Evolutionary conservation across 2,797 vertebrate species (phyloP), one percentile per base, ranked within the genome.

Genomic region (Momotus momota): DNA sequence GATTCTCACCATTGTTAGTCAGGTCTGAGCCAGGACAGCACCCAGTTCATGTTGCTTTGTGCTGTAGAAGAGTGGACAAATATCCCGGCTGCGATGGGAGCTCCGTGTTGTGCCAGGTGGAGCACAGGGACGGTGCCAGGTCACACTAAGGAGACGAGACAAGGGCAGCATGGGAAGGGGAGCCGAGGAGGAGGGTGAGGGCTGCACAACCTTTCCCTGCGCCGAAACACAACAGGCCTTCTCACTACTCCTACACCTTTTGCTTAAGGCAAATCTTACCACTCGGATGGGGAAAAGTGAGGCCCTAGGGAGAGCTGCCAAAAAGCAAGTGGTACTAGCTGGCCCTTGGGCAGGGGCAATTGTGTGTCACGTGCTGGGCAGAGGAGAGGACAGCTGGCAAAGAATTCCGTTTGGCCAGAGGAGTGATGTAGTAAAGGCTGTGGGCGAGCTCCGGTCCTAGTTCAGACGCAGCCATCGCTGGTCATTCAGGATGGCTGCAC

Each of bases 381-480:
- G 5, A 16, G 35, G 33, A 35, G 33, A 16, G 61, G 5, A 7
- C 43, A 62, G 71, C 27, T 41, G 6, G 4, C 1, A 33, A 61
- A 18, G 29, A n/a, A 7, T 3, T 13, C 0, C 0, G 2, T 26
- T 52, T 57, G 70, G n/a, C 35, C 41, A 8, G 41, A 43, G 75
- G 26, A 26, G 21, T 1, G 17, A 13, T 14, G 6, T 27, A 45
- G 18, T 0, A 29, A 45, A 41, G 38, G 10, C 49, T 57, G 35
- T 2, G 26, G 23, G 17, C 25, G 3, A 15, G 16, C 72, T n/a
- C 55, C 2, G 2, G 14, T 2, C 6, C 7, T 81, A 7, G 52
- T n/a, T 65, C 5, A 4, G 40, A 3, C 1, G 0, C 69, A 61
- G 75, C 19, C 27, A 1, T 0, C 6, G 2, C 8, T 0, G 2